Percentiles rank a stretch among this genome's conserved stretches.
Evolutionary conservation across 2,888 invertebrate species (phyloP).

Genomic region (Halictus quadricinctus): DNA sequence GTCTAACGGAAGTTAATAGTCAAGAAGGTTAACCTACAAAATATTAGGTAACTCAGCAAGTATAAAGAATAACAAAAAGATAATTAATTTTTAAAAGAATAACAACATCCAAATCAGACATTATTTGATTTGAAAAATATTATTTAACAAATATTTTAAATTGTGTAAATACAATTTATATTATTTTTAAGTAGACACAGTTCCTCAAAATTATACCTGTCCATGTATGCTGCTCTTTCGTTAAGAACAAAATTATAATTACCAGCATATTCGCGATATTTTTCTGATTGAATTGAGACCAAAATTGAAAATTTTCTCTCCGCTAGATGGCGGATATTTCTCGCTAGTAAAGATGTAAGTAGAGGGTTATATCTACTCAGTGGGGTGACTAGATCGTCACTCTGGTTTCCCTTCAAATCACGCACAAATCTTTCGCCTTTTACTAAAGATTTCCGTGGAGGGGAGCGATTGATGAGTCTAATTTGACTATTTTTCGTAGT

Average conservation of each 20-base stretch:
- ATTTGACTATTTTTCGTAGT: constrained; percentile 17
- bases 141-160: too few relatives aligned
- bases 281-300: not conserved
- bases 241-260: not conserved
- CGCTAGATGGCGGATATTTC: not conserved
- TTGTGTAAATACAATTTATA: too few relatives aligned
- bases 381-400: constrained; percentile 41
- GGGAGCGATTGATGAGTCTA: constrained; percentile 79
- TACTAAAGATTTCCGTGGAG: constrained; percentile 83
- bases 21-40: too few relatives aligned
- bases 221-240: too few relatives aligned
- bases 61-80: too few relatives aligned
- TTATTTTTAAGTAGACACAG: too few relatives aligned
- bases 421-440: constrained; percentile 83
- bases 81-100: too few relatives aligned
- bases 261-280: not conserved
- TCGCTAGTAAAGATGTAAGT: not conserved
- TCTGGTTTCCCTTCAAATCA: constrained; percentile 81
- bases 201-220: too few relatives aligned
- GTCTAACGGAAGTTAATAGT: too few relatives aligned
- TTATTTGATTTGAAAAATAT: too few relatives aligned
- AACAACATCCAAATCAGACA: too few relatives aligned
- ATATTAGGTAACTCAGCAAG: too few relatives aligned
- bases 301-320: not conserved
- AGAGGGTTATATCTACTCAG: not conserved